These are phyloP conservation scores for Tylochromis polylepis DNA, from an alignment of 2,113 vertebrate species.

Conservation along the genomic window DNA sequence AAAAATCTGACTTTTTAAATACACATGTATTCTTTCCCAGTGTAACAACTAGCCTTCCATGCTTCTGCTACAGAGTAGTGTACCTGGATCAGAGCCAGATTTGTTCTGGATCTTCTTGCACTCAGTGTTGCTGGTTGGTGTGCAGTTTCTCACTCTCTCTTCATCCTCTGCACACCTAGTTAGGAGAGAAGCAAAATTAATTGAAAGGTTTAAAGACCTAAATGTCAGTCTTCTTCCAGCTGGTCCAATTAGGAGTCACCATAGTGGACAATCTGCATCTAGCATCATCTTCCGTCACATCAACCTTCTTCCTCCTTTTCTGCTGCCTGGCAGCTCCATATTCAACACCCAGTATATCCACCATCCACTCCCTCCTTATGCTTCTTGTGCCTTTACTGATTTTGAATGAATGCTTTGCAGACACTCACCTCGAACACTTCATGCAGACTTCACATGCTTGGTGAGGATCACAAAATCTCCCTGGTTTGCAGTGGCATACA, in stretches of 20 bases:
- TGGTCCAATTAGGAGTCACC: not conserved
- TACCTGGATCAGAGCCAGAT: not conserved
- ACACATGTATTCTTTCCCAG: not conserved
- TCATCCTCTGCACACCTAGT: slow-evolving; percentile 66
- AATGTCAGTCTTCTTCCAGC: not conserved
- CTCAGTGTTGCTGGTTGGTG: slow-evolving; percentile 38
- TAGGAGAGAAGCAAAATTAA: not conserved
- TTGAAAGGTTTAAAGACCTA: not conserved
- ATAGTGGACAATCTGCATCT: not conserved
- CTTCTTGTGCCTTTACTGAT: not conserved
- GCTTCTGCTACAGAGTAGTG: not conserved
- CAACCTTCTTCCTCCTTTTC: not conserved
- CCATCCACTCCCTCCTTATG: not conserved
- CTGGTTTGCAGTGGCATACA: slow-evolving; percentile 62
- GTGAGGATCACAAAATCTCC: slow-evolving; percentile 61
- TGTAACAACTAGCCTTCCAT: not conserved
- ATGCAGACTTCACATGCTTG: slow-evolving; percentile 72
- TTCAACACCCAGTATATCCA: not conserved
- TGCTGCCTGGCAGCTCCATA: not conserved
- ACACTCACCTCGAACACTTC: slow-evolving; percentile 64
- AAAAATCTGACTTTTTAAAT: not conserved
- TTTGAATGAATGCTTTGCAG: not conserved
- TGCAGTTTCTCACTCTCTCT: slow-evolving; percentile 58
- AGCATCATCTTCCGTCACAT: not conserved
- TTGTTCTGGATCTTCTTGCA: slow-evolving; percentile 36